Evolutionary conservation across 2,888 invertebrate species (phyloP).

Genomic region (Spilarctia lutea): DNA sequence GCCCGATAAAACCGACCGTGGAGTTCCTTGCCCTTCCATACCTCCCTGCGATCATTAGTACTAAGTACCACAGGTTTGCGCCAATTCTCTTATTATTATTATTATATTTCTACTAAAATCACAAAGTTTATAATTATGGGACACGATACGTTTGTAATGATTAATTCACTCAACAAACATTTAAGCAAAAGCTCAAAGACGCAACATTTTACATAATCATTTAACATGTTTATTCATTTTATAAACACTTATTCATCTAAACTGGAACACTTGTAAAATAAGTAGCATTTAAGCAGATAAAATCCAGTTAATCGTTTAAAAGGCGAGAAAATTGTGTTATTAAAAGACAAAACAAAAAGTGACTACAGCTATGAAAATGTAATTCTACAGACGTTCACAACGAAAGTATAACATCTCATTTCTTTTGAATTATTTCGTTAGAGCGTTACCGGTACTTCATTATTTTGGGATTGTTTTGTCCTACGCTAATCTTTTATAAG

Average conservation of each 20-base stretch:
- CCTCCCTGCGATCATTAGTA: too few relatives aligned
- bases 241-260: not conserved
- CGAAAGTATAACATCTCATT: slow-evolving; percentile 3
- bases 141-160: not conserved
- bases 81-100: too few relatives aligned
- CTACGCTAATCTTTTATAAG: not conserved
- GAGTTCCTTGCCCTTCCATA: too few relatives aligned
- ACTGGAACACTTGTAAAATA: slow-evolving; percentile 4
- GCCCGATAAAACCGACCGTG: too few relatives aligned
- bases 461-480: slow-evolving; percentile 12
- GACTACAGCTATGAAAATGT: slow-evolving; percentile 12
- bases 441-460: slow-evolving; percentile 12
- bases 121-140: not conserved
- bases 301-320: slow-evolving; percentile 20
- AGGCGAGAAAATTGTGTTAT: slow-evolving; percentile 29
- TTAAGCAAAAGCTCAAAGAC: not conserved
- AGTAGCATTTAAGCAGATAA: not conserved
- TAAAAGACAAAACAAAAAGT: slow-evolving; percentile 9
- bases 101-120: not conserved
- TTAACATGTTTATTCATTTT: not conserved
- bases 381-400: slow-evolving; percentile 5
- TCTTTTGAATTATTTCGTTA: slow-evolving; percentile 13
- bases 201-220: not conserved
- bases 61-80: too few relatives aligned
- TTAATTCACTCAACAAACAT: not conserved